A percentile compares a stretch with the other conserved stretches of the same genome.
Evolutionary conservation across 2,797 vertebrate genomes (phyloP).

Genomic region (Neopelma chrysocephalum): DNA sequence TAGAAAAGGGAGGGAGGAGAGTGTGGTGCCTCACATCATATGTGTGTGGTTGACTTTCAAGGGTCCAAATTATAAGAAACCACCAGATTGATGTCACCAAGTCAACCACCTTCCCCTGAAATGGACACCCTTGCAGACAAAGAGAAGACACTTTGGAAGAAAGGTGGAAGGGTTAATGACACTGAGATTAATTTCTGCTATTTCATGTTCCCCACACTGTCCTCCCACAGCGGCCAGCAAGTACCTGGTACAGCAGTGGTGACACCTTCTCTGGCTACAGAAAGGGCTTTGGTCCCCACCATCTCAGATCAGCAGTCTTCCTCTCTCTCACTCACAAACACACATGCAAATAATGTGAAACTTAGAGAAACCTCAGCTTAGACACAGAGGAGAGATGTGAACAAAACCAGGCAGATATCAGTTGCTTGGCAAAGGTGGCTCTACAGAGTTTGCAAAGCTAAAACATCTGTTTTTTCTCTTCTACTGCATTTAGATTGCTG

Average conservation of each 20-base stretch:
- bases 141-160: background rate
- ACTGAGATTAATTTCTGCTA: background rate
- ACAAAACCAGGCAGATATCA: background rate
- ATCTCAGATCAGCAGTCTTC: background rate
- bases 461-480: background rate
- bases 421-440: background rate
- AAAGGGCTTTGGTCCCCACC: background rate
- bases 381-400: background rate
- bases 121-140: background rate
- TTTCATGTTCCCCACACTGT: background rate
- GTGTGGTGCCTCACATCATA: background rate
- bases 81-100: background rate
- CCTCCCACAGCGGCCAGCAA: fast-evolving
- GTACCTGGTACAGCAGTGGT: fast-evolving
- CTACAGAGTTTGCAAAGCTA: background rate
- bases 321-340: background rate
- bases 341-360: background rate
- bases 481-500: background rate
- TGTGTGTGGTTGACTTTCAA: background rate
- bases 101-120: background rate
- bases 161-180: background rate
- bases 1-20: background rate
- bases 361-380: background rate
- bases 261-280: background rate
- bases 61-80: background rate